Base-by-base conservation (phyloP, 2,888 invertebrate species). In the Scaptomyza cyrtandrae region DNA sequence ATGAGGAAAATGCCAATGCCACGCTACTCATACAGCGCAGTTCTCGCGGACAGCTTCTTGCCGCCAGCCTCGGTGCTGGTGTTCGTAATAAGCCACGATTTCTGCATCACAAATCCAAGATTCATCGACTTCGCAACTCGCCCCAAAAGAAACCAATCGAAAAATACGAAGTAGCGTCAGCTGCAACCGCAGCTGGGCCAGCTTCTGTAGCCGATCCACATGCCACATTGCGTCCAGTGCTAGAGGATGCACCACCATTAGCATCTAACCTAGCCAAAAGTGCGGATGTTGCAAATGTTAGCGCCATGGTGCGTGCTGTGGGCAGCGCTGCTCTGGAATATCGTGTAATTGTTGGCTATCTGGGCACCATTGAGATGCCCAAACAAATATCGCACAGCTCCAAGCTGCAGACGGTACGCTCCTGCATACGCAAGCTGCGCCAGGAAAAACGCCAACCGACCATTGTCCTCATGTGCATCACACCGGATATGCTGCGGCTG, bases 311-410 rank as follows among this genome's bases (percentile, higher is more conserved):
- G 3, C 87, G 92, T 16, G 88, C 90, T 3, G 78, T 87, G 6
- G 88, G 90, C 16, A 84, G 80, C 46, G 74, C 92, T 93, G 90
- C 95, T 0, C 93, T 96, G 9, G 96, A 96, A 71, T 96, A 96
- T 88, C 95, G 96, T 78, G 97, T 96, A 0, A 95, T 99, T 2
- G 97, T 99, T 1, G 98, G 98, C 1, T 99, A 99, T 92, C 93
- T 99, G 50, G 98, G 98, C 24, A 98, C 98, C 1, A 98, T 99
- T 72, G 98, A 98, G 92, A 98, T 98, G 93, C 98, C 98, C 0
- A 96, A 96, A 90, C 96, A 97, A 77, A 93, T 96, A 45, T 93
- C 95, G 55, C 94, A 95, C 48, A 95, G 95, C 43, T 95, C 96
- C 13, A 95, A 97, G 59, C 92, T 96, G 77, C 94, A 95, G 91